These are phyloP conservation scores for Zaprionus lachaisei DNA, from an alignment of 1,140 invertebrate species.

Conservation along the genomic window DNA sequence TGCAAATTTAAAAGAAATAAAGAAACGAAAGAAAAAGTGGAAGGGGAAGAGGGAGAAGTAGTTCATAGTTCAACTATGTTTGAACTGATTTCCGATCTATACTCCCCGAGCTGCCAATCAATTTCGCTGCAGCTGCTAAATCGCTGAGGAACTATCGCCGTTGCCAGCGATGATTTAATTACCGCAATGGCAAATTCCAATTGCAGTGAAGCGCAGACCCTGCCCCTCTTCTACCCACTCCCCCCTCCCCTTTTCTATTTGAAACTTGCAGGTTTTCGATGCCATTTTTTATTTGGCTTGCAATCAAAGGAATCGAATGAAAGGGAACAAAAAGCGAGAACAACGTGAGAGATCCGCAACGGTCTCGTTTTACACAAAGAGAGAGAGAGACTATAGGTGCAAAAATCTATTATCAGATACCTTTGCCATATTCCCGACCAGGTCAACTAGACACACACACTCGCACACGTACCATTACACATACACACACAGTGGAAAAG, in stretches of 20 bases:
- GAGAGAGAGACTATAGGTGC: conserved; percentile 46
- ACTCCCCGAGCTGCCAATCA: neutral
- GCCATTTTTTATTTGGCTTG: conserved; percentile 7
- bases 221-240: too few species aligned
- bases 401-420: conserved; percentile 67
- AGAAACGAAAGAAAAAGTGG: neutral
- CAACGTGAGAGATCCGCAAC: conserved; percentile 4
- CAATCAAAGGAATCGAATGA: neutral
- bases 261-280: neutral
- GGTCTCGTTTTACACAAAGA: conserved; percentile 69
- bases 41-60: neutral
- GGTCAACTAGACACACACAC: conserved; percentile 39
- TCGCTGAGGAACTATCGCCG: neutral
- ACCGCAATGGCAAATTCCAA: neutral
- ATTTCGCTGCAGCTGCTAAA: neutral
- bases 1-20: too few species aligned
- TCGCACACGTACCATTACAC: neutral
- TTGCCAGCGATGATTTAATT: conserved; percentile 2
- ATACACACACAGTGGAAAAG: neutral
- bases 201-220: neutral
- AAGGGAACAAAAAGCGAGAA: neutral
- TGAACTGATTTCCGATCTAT: too few species aligned
- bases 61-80: neutral
- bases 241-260: too few species aligned
- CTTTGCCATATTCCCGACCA: conserved; percentile 47